phyloP scores from a whole-genome alignment of 2,797 vertebrate species.

The Aldrovandia affinis region DNA sequence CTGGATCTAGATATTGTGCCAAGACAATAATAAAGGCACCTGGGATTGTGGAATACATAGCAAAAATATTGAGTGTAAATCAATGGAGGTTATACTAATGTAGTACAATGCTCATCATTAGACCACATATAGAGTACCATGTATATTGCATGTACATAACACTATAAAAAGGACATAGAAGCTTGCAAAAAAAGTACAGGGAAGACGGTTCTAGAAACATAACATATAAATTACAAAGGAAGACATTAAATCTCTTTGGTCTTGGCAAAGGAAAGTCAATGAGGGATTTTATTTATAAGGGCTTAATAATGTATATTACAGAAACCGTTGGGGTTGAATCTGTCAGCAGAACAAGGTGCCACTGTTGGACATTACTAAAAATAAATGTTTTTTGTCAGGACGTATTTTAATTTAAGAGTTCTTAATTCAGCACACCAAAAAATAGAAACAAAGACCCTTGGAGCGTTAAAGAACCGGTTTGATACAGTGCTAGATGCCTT shows the following conservation, averaged over 20 bases:
- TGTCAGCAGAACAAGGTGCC: not conserved
- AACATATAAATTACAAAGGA: not conserved
- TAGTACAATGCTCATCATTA: not conserved
- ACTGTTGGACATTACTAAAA: not conserved
- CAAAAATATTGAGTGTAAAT: not conserved
- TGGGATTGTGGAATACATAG: not conserved
- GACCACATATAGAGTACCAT: not conserved
- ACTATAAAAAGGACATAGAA: no score
- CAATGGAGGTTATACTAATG: not conserved
- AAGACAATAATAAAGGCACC: not conserved
- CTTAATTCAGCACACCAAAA: not conserved
- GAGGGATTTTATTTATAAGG: not conserved
- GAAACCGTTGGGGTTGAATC: not conserved
- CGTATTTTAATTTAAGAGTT: not conserved
- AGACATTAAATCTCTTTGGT: not conserved
- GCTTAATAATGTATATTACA: not conserved
- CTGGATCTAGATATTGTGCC: not conserved
- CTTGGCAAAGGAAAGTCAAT: not conserved
- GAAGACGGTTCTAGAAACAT: not conserved
- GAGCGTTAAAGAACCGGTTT: not conserved
- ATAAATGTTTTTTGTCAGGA: not conserved
- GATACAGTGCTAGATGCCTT: not conserved
- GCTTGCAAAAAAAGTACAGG: not conserved
- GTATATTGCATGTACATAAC: not conserved
- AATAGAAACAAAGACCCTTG: not conserved